A percentile compares a stretch with the other conserved stretches of the same genome.
Evolutionary conservation across 2,797 vertebrate species (phyloP).

Genomic region (Antrozous pallidus): DNA sequence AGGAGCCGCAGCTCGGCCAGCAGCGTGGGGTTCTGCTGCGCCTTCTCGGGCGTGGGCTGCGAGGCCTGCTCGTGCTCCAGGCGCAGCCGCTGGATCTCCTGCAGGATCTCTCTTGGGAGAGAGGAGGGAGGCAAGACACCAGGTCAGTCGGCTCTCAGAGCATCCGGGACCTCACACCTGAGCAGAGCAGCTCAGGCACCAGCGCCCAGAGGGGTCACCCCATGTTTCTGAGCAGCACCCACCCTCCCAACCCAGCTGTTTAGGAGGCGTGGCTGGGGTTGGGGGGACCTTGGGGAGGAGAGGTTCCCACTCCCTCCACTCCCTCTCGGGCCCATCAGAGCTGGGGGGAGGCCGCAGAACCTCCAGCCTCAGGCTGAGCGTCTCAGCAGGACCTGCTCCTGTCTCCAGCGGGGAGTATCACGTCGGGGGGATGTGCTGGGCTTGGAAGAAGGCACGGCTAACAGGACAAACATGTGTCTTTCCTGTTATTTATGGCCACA

Average conservation of each 20-base stretch:
- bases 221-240: not conserved
- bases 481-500: not conserved
- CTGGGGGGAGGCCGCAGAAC: not conserved
- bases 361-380: not conserved
- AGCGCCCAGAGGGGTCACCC: not conserved
- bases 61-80: slow-evolving; percentile 97
- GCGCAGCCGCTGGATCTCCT: slow-evolving; percentile 97
- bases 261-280: not conserved
- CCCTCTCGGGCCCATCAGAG: not conserved
- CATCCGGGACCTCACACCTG: not conserved
- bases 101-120: slow-evolving; percentile 92
- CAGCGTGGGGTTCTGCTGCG: slow-evolving; percentile 96
- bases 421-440: not conserved
- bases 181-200: not conserved
- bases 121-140: slow-evolving; percentile 56
- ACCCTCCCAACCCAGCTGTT: not conserved
- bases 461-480: slow-evolving; percentile 14
- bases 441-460: not conserved
- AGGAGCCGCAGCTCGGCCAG: slow-evolving; percentile 96
- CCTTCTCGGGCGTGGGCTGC: slow-evolving; percentile 92
- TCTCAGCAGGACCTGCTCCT: not conserved
- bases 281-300: not conserved
- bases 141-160: slow-evolving; percentile 45
- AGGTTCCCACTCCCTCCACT: too few species aligned
- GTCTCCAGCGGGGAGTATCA: not conserved